Percentiles rank a stretch among this genome's conserved stretches.
Conservation (phyloP, 2,113 vertebrate genomes). For the Motacilla tschutschensis region DNA sequence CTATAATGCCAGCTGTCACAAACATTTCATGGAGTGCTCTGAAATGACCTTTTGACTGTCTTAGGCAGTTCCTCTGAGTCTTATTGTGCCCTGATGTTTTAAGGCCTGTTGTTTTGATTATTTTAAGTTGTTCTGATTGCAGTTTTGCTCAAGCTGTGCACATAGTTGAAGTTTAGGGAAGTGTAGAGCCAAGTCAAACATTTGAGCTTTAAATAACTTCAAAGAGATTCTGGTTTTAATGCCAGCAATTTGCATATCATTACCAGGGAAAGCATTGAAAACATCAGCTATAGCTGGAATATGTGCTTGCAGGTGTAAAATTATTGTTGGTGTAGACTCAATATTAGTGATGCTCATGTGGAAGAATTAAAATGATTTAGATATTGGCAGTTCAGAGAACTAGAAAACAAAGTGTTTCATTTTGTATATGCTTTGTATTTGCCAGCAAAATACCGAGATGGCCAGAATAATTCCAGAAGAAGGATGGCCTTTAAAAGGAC, state of each 20-base stretch:
- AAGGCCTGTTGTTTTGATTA: background rate
- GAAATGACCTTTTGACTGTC: background rate
- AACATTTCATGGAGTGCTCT: background rate
- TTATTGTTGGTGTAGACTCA: background rate
- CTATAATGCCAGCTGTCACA: background rate
- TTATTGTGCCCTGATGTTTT: background rate
- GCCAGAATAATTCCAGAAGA: background rate
- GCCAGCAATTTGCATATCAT: slow-evolving; percentile 2
- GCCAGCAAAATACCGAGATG: background rate
- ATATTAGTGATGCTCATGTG: background rate
- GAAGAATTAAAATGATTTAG: background rate
- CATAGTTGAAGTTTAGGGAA: background rate
- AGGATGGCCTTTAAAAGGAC: background rate
- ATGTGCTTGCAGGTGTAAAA: background rate
- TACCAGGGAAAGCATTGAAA: background rate
- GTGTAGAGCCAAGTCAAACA: background rate
- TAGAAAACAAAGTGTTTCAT: background rate
- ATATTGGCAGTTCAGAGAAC: background rate
- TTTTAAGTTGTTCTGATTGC: background rate
- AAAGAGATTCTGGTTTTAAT: slow-evolving; percentile 22
- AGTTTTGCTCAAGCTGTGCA: background rate
- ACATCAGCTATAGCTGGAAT: background rate
- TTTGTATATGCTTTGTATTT: background rate
- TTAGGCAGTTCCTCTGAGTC: background rate
- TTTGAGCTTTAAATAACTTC: slow-evolving; percentile 31